Evolutionary conservation across 2,888 invertebrate genomes (phyloP).

Genomic region (Pollenia griseotomentosa): DNA sequence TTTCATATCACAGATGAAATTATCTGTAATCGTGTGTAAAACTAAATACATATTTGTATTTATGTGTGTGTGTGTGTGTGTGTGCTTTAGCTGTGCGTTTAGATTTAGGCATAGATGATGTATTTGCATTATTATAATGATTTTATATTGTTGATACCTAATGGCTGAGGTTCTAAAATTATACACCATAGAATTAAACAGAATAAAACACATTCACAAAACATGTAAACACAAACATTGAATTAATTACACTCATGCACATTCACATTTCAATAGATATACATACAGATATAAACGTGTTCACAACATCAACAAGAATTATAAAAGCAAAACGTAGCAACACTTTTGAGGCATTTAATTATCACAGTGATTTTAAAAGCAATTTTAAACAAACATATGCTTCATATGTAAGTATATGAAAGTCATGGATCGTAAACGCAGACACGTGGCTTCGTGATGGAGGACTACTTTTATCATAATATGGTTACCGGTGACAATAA

Average conservation of each 20-base stretch:
- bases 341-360: slow-evolving; percentile 12
- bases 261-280: background rate
- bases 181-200: slow-evolving; percentile 38
- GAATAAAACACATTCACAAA: slow-evolving; percentile 28
- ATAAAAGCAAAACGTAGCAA: background rate
- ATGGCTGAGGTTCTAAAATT: slow-evolving; percentile 46
- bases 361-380: background rate
- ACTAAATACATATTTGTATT: background rate
- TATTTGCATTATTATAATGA: background rate
- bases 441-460: too few species aligned
- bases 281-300: background rate
- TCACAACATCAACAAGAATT: slow-evolving; percentile 17
- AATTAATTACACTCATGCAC: background rate
- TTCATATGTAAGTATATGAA: too few species aligned
- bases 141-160: slow-evolving; percentile 37
- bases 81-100: background rate
- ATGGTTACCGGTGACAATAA: too few species aligned
- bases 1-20: background rate
- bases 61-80: background rate
- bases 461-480: too few species aligned
- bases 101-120: too few species aligned
- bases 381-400: too few species aligned
- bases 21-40: too few species aligned
- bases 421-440: too few species aligned
- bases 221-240: background rate